Base-by-base conservation (phyloP, 1,140 invertebrate genomes). In the Drosophila jambulina region DNA sequence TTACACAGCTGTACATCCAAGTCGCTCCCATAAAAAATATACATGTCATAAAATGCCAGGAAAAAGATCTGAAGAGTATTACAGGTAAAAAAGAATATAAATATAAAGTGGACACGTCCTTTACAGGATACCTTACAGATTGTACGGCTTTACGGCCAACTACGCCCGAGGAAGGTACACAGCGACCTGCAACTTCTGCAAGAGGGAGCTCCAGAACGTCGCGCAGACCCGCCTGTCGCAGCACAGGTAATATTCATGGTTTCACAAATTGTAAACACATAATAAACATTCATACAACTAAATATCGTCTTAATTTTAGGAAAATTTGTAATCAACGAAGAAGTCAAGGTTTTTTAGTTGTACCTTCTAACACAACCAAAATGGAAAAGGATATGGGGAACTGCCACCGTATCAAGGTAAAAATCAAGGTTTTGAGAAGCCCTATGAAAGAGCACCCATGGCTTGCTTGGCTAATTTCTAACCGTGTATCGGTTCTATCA, bases 11-110 rank as follows among this genome's bases (percentile, higher is more conserved):
- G 67, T 49, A 51, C 48, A 49, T 43, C 3, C 19, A 17, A 54
- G 8, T 10, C 51, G 17, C 25, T 49, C 9, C 9, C 46, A 54
- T 15, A 36, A 23, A 54, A 12, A 36, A 36, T 36, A 34, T 36
- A 29, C 34, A 56, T 56, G 53, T 56, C 36, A 25, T n/a, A 67
- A 67, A 61, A 78, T 78, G 75, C 75, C 75, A 49, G 56, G 75
- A n/a, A 78, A 78, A 12, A 78, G 60, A 38, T 57, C 56, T 0
- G 63, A 78, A 15, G 42, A 43, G 8, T 78, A 61, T 78, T 78
- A 78, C 40, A 61, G 34, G 21, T 56, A 56, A 38, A 56, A 56
- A 56, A 12, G 9, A 7, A 38, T 56, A n/a, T n/a, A 12, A 56
- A 23, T 38, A 38, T 7, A 23, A 36, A 12, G 48, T 19, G 48